Base-by-base conservation (phyloP, 2,113 vertebrate species). In the Hypocryptadius cinnamomeus region DNA sequence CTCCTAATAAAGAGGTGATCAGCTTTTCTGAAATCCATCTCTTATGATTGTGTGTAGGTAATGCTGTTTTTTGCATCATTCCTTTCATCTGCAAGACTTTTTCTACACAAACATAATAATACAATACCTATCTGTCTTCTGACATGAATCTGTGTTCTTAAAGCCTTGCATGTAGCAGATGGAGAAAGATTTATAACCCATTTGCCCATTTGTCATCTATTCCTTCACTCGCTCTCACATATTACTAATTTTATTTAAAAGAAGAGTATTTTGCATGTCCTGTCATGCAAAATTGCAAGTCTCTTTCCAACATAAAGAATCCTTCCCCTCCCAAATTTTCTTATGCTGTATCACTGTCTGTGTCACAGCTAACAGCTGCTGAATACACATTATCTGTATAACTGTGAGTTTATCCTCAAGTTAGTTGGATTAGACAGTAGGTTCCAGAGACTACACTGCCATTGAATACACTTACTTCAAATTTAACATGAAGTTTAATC, bases 401-500 rank as follows among this genome's bases (percentile, higher is more conserved):
- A 53, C 35, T 51, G 27, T 1, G 2, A 78, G 45, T 90, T 97
- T 90, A 73, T 92, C 47, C 54, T 79, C 25, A 37, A 33, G 42
- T 93, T 77, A 94, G 79, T 47, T 78, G 91, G 87, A 89, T 91
- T 72, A 48, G 69, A 91, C 73, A 85, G 77, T 50, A 73, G 22
- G 17, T 96, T 93, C 83, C 69, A 80, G 79, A 76, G 70, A 57
- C 59, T 74, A 44, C 57, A 18, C 61, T 59, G 48, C 53, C 42
- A 53, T 8, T 79, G 85, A 92, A 95, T 82, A 89, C 42, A 61
- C 65, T 83, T 80, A 69, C 35, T 92, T 80, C 73, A 82, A 85
- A 93, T 87, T 84, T 91, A 84, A 72, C 53, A 3, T 63, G 94
- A 95, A 71, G 69, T 93, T 93, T 94, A 93, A 95, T 96, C 89